phyloP scores from a whole-genome alignment of 2,797 vertebrate genomes.

The Spinus olivaceus region DNA sequence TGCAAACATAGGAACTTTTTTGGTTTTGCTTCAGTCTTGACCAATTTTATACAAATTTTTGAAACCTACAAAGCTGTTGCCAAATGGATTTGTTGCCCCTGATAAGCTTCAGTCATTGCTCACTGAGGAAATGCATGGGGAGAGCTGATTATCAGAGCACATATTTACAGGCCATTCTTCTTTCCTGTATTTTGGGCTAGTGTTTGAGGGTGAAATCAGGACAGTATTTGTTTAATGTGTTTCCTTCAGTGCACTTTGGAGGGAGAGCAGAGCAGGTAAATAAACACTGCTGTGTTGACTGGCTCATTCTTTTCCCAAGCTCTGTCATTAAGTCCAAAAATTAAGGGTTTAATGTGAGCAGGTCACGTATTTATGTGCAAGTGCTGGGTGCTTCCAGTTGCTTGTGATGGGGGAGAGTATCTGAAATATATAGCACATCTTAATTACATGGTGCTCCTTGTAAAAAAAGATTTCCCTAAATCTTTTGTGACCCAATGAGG shows the following conservation, averaged over 20 bases:
- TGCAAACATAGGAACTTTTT: not conserved
- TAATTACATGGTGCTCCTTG: constrained; percentile 24
- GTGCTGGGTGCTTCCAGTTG: not conserved
- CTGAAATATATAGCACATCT: not conserved
- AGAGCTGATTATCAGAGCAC: constrained; percentile 24
- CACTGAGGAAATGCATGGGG: not conserved
- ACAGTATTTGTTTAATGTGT: not conserved
- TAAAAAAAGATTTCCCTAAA: constrained; percentile 15
- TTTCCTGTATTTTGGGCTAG: not conserved
- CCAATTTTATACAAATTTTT: not conserved
- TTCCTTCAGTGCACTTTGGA: constrained; percentile 14
- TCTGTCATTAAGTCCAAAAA: not conserved
- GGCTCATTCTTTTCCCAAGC: not conserved
- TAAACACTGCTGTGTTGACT: not conserved
- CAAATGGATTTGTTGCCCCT: not conserved
- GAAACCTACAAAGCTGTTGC: not conserved
- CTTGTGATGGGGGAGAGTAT: not conserved
- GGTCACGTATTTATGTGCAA: not conserved
- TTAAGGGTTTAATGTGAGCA: not conserved
- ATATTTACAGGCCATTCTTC: not conserved
- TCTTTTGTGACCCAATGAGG: not conserved
- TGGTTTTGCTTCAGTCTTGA: not conserved
- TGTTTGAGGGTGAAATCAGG: not conserved
- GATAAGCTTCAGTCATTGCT: not conserved
- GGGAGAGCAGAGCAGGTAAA: constrained; percentile 8